These are phyloP conservation scores for Cyprinodon variegatus DNA, from an alignment of 2,113 vertebrate species.

Conservation along the genomic window DNA sequence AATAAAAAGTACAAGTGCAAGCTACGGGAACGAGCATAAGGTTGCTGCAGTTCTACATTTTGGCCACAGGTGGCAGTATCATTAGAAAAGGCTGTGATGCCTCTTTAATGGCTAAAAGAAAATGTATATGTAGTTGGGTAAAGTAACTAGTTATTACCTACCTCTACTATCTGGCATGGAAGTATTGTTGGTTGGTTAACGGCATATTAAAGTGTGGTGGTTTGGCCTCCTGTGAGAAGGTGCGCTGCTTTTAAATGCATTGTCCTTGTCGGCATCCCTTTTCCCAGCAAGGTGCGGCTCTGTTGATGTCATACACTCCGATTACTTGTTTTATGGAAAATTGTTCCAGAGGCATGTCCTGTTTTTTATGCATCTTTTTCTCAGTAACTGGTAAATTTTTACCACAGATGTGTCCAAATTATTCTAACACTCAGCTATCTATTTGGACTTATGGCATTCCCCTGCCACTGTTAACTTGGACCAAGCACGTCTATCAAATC, in stretches of 20 bases:
- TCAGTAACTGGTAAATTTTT: background rate
- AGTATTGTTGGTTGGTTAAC: background rate
- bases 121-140: no score
- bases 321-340: background rate
- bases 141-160: no score
- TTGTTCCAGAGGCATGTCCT: background rate
- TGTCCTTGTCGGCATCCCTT: background rate
- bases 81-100: no score
- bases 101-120: no score
- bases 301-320: background rate
- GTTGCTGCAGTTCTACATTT: no score
- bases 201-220: background rate
- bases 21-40: no score
- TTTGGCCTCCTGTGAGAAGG: background rate
- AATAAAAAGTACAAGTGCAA: no score
- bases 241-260: background rate
- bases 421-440: background rate
- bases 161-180: background rate
- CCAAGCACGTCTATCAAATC: constrained; percentile 45
- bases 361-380: background rate
- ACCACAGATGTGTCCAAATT: background rate
- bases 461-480: constrained; percentile 33
- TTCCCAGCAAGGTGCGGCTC: background rate
- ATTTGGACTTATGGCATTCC: background rate
- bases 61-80: no score